A percentile compares a stretch with the other conserved stretches of the same genome.
phyloP scores from a whole-genome alignment of 2,888 invertebrate genomes.

The Schizaphis graminum region DNA sequence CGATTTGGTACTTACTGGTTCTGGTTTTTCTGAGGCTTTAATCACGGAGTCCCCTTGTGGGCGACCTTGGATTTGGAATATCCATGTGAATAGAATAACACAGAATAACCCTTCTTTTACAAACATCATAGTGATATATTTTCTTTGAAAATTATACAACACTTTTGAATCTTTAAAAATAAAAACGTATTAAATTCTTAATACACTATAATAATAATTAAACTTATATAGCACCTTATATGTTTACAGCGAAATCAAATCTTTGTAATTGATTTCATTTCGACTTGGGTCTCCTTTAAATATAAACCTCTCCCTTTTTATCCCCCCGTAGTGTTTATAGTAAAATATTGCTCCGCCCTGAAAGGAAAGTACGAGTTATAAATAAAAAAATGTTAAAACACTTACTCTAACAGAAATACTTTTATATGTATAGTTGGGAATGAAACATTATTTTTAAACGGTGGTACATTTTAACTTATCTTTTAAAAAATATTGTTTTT shows the following conservation, averaged over 20 bases:
- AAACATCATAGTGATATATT: constrained; percentile 45
- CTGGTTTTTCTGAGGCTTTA: constrained; percentile 48
- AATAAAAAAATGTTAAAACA: constrained; percentile 35
- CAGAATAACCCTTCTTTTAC: constrained; percentile 32
- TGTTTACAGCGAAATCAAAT: constrained; percentile 28
- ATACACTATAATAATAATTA: not conserved
- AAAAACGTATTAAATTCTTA: not conserved
- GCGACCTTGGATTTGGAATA: constrained; percentile 26
- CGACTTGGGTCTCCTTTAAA: constrained; percentile 54
- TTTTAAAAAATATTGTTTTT: not conserved
- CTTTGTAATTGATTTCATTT: constrained; percentile 42
- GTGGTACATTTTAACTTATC: not conserved
- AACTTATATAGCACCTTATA: not conserved
- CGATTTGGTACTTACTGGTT: constrained; percentile 53
- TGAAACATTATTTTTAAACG: not conserved
- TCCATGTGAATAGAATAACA: constrained; percentile 29
- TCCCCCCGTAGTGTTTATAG: constrained; percentile 23
- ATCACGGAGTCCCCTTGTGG: constrained; percentile 39
- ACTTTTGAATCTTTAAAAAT: not conserved
- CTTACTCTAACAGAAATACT: not conserved
- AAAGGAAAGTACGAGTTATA: constrained; percentile 54
- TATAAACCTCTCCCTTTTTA: constrained; percentile 58
- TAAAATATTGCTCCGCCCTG: constrained; percentile 51
- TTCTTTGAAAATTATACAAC: not conserved
- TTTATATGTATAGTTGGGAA: constrained; percentile 2